Conservation (phyloP, 2,797 vertebrate genomes). For the Acipenser transmontanus region DNA sequence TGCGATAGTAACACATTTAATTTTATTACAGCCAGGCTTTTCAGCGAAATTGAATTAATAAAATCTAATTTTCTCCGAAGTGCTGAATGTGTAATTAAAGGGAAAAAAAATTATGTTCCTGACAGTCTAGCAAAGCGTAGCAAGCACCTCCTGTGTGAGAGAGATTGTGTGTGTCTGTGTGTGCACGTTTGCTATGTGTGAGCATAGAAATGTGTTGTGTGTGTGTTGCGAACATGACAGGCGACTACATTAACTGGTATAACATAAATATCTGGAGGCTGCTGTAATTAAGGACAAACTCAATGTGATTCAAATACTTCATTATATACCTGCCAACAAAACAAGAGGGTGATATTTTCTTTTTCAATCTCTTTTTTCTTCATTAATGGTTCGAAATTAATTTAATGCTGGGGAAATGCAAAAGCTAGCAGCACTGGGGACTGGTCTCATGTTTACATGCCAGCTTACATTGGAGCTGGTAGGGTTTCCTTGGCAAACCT, state of each 20-base stretch:
- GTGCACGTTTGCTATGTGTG: not conserved
- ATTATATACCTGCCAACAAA: slow-evolving; percentile 63
- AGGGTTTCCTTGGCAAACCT: not conserved
- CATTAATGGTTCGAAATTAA: slow-evolving; percentile 62
- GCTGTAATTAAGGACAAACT: slow-evolving; percentile 66
- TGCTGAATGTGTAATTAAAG: slow-evolving; percentile 83
- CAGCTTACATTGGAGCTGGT: slow-evolving; percentile 24
- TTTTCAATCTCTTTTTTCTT: slow-evolving; percentile 52
- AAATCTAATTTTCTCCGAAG: slow-evolving; percentile 87
- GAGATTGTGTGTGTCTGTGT: slow-evolving; percentile 8
- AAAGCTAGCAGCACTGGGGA: slow-evolving; percentile 33
- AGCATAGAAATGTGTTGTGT: not conserved
- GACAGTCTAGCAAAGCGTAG: slow-evolving; percentile 61
- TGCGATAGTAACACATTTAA: slow-evolving; percentile 69
- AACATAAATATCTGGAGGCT: slow-evolving; percentile 62
- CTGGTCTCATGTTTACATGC: not conserved
- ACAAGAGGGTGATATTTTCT: slow-evolving; percentile 56
- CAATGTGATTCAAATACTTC: slow-evolving; percentile 61
- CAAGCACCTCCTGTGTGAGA: slow-evolving; percentile 18
- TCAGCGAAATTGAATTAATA: slow-evolving; percentile 84
- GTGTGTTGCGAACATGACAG: slow-evolving; percentile 13
- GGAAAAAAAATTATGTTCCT: slow-evolving; percentile 55
- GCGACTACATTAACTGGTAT: slow-evolving; percentile 47
- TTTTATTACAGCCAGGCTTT: slow-evolving; percentile 71
- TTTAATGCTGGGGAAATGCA: slow-evolving; percentile 41